Conservation (phyloP, 1,140 invertebrate species). For the Acyrthosiphon pisum region DNA sequence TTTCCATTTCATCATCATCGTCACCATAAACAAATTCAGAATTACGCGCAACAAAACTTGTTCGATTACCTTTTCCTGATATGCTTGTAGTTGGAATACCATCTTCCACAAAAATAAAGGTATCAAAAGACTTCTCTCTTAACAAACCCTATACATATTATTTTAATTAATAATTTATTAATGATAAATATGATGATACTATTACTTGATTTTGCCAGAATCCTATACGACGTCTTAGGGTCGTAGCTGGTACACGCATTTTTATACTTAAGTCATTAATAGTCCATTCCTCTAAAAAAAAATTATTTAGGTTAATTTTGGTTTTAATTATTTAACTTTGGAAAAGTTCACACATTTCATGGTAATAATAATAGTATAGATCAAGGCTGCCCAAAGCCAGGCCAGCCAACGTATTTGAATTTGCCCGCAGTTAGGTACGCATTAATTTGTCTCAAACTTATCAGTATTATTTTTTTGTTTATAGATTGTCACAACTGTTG, state of each 20-base stretch:
- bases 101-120: slow-evolving; percentile 82
- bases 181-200: not conserved
- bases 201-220: slow-evolving; percentile 83
- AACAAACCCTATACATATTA: slow-evolving; percentile 72
- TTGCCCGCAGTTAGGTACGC: no score
- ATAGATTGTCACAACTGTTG: no score
- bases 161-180: slow-evolving; percentile 36
- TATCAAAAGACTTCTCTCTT: slow-evolving; percentile 76
- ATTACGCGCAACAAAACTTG: slow-evolving; percentile 44
- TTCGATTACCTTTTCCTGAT: slow-evolving; percentile 46
- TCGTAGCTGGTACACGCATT: slow-evolving; percentile 84
- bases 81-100: slow-evolving; percentile 59
- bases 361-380: not conserved
- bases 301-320: slow-evolving; percentile 26
- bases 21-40: slow-evolving; percentile 61
- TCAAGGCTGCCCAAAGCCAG: no score
- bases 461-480: no score
- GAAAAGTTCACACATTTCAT: not conserved
- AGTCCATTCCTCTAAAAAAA: slow-evolving; percentile 75
- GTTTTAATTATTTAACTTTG: not conserved
- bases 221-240: slow-evolving; percentile 82
- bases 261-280: slow-evolving; percentile 83
- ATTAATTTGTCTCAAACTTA: no score
- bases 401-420: no score
- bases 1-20: slow-evolving; percentile 91